Percentiles rank a stretch among this genome's conserved stretches.
Conservation (phyloP, 2,113 vertebrate genomes). For the Prietella phreatophila region DNA sequence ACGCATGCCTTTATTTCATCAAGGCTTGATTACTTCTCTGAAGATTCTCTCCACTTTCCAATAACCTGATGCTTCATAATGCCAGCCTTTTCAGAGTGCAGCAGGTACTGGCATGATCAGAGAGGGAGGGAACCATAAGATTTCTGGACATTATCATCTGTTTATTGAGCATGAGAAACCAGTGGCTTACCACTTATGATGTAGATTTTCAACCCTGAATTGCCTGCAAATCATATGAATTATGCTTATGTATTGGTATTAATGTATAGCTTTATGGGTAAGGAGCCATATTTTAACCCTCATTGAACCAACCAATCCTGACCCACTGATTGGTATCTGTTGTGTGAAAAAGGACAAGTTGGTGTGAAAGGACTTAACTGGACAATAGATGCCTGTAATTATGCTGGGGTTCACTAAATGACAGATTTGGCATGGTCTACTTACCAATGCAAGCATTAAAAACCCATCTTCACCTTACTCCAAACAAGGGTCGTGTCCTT, state of each 20-base stretch:
- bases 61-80: slow-evolving; percentile 72
- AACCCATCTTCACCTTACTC: neutral
- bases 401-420: neutral
- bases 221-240: neutral
- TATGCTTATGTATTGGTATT: neutral
- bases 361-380: neutral
- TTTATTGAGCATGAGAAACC: slow-evolving; percentile 22
- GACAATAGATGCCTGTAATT: neutral
- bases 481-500: slow-evolving; percentile 16
- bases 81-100: slow-evolving; percentile 66
- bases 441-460: neutral
- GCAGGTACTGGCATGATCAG: slow-evolving; percentile 62
- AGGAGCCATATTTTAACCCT: neutral
- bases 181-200: slow-evolving; percentile 26
- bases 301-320: neutral
- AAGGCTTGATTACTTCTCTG: slow-evolving; percentile 75
- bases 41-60: slow-evolving; percentile 65
- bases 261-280: neutral
- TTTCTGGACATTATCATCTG: slow-evolving; percentile 34
- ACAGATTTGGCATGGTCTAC: neutral
- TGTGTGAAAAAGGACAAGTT: neutral
- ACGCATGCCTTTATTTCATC: slow-evolving; percentile 71
- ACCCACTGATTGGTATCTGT: neutral
- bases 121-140: slow-evolving; percentile 34
- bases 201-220: slow-evolving; percentile 8